Evolutionary conservation across 53 echinoderm and acorn worm species (phyloP).

Genomic region (Arbacia lixula): DNA sequence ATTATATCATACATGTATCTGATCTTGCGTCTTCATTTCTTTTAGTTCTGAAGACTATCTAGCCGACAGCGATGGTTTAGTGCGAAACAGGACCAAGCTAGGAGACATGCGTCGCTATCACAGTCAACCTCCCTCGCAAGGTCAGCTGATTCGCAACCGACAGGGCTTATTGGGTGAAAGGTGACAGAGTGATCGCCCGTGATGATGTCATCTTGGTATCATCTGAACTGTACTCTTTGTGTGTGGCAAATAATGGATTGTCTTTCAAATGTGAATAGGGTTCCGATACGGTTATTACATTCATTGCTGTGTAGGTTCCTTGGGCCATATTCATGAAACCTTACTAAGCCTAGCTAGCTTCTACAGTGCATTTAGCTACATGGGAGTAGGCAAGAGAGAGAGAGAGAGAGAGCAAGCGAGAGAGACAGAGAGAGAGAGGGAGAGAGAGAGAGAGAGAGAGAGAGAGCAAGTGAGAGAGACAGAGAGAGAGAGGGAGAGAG

Average conservation of each 20-base stretch:
- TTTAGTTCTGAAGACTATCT: too few species aligned
- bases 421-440: background rate
- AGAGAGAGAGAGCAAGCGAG: background rate
- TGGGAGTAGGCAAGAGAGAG: background rate
- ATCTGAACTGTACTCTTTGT: background rate
- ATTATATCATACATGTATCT: too few species aligned
- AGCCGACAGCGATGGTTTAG: constrained; percentile 14
- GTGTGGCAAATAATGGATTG: background rate
- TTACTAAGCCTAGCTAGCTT: too few species aligned
- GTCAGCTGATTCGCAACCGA: constrained; percentile 31
- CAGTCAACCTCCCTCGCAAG: constrained; percentile 21
- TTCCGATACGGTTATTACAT: background rate
- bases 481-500: background rate
- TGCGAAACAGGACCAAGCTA: constrained; percentile 9
- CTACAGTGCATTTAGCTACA: background rate
- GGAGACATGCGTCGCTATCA: constrained; percentile 24
- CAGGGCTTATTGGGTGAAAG: constrained; percentile 27
- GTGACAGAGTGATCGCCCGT: background rate
- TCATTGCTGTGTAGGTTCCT: background rate
- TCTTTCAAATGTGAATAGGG: background rate
- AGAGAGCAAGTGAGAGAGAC: background rate
- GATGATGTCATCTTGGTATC: background rate
- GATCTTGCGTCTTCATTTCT: too few species aligned
- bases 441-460: background rate
- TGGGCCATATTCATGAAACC: too few species aligned